Evolutionary conservation across 1,140 invertebrate species (phyloP).

Genomic region (Mesaphorura yosii): DNA sequence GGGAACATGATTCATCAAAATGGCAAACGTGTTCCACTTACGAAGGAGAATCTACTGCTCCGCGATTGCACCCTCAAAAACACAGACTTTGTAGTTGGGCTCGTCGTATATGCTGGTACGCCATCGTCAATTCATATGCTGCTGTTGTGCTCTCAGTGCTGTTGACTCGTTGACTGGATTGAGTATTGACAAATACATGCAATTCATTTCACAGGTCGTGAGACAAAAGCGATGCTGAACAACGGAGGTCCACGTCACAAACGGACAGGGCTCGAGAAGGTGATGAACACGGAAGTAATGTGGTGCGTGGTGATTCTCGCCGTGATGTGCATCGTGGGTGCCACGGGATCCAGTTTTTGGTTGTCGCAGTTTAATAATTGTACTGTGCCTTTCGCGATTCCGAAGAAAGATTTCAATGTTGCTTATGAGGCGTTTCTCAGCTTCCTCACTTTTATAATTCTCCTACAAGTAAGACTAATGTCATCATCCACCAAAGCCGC

Average conservation of each 20-base stretch:
- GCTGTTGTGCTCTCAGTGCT: neutral
- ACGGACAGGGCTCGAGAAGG: slow-evolving; percentile 75
- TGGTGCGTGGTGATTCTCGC: slow-evolving; percentile 92
- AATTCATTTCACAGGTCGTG: slow-evolving; percentile 56
- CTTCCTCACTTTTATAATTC: slow-evolving; percentile 92
- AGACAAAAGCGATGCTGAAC: slow-evolving; percentile 96
- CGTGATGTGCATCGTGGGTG: slow-evolving; percentile 79
- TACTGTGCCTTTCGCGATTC: slow-evolving; percentile 56
- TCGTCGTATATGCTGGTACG: slow-evolving; percentile 87
- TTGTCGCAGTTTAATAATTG: slow-evolving; percentile 45
- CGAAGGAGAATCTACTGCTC: slow-evolving; percentile 84
- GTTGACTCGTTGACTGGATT: neutral
- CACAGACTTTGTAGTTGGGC: slow-evolving; percentile 83
- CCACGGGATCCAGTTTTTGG: slow-evolving; percentile 79
- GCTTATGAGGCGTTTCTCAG: slow-evolving; percentile 59
- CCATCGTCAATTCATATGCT: neutral
- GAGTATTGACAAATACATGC: too few relatives aligned
- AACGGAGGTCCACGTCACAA: slow-evolving; percentile 93
- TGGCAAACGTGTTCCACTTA: slow-evolving; percentile 66
- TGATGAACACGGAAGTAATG: slow-evolving; percentile 91
- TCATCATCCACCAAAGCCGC: neutral
- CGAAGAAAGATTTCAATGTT: slow-evolving; percentile 21
- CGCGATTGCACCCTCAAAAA: slow-evolving; percentile 91
- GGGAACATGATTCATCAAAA: slow-evolving; percentile 74
- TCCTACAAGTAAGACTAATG: slow-evolving; percentile 61